Evolutionary conservation across 2,797 vertebrate genomes (phyloP), one percentile per base, ranked within the genome.

Genomic region (Erethizon dorsatum): DNA sequence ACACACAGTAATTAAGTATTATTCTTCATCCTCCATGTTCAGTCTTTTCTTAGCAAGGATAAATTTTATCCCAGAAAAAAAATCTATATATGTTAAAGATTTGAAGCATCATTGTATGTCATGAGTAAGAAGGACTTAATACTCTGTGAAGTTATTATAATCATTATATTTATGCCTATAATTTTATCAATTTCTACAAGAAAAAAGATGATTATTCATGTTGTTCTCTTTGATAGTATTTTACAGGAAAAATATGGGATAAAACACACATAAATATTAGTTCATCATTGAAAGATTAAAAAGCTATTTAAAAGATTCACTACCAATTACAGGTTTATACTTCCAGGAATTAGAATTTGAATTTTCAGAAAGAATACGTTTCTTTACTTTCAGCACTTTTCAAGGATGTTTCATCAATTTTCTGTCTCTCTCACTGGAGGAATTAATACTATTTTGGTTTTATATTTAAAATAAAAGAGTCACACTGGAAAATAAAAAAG

Each of bases 391-490:
- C 4, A 65, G 28, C 1, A 73, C 11, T 26, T 33, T 86, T 94
- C n/a, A 91, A 88, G 11, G 24, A 75, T 88, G 28, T 26, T 5
- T 52, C 69, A 89, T 77, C 2, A 47, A 87, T 82, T 95, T 94
- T 57, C 20, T 84, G n/a, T 90, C 20, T 92, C 7, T 75, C 0
- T 84, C 9, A 20, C 12, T 71, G 12, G 18, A 91, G 24, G 2
- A 69, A 45, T 4, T 63, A 65, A 79, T 52, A 67, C 67, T 90
- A 85, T 90, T 94, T 90, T 54, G 17, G 82, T 94, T 87, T 90
- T 89, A 86, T 89, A 69, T 13, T 92, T 31, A 94, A 95, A 92
- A 92, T 88, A 78, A 79, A 91, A 84, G 22, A 59, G 24, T 4
- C 12, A 59, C 6, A 56, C 1, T n/a, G 37, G 0, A 94, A 97